Evolutionary conservation across 1,140 invertebrate species (phyloP), one percentile per base, ranked within the genome.

Genomic region (Ceratitis capitata): DNA sequence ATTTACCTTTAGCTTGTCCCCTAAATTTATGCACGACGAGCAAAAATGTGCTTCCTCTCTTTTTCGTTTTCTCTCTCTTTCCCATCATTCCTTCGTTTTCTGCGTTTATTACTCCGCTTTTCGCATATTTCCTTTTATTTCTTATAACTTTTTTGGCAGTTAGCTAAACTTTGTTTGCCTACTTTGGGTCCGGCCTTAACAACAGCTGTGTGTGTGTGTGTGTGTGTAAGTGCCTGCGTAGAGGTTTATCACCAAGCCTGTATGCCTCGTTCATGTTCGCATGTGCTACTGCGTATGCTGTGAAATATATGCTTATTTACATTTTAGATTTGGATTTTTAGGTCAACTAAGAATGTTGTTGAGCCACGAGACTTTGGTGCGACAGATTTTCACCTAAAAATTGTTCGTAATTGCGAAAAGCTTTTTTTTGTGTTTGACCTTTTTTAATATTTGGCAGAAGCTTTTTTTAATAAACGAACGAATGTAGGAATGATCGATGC

Each of bases 281-380:
- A 1, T 47, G 45, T 47, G 51, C n/a, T 10, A 19, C 26, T 69
- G 29, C n/a, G 69, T 19, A 23, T 35, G 35, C n/a, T 42, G 69
- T 78, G 69, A 78, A 78, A 45, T 78, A 78, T 45, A 39, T 14
- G 39, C 39, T 78, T 45, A 78, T 78, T 78, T 78, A 78, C 69
- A 78, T 78, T 78, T 78, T 78, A 78, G 69, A 78, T 78, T 78
- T 78, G 23, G 69, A 78, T 78, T 78, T 45, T 78, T 45, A 19
- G 69, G 69, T 78, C 69, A 78, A 45, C 69, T 45, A 78, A 19
- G 69, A 0, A 19, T 39, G 7, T 14, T 78, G 69, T 19, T 45
- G 16, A 42, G 14, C 19, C 39, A 26, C 39, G 26, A 78, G n/a
- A n/a, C n/a, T n/a, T n/a, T n/a, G n/a, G 64, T 74, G 64, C 64